Conservation (phyloP, 1,140 invertebrate genomes). For the Sitobion miscanthi region DNA sequence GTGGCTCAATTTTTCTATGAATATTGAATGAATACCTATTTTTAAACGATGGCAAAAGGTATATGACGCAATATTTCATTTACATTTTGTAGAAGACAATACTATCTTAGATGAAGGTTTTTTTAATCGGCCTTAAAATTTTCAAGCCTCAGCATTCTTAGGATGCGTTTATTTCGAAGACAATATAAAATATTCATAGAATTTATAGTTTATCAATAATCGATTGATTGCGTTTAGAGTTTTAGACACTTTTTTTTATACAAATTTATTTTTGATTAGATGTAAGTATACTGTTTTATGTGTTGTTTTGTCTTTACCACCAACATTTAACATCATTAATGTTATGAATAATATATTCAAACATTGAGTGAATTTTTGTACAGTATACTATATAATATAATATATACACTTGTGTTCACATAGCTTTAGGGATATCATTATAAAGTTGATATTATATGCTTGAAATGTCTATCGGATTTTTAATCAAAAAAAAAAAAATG, state of each 20-base stretch:
- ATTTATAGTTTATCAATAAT: background rate
- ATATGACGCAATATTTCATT: background rate
- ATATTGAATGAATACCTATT: constrained; percentile 1
- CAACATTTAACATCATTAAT: background rate
- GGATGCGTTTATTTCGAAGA: background rate
- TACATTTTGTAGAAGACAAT: background rate
- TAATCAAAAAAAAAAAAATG: background rate
- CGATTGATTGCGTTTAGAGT: background rate
- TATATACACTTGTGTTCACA: background rate
- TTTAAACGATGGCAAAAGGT: background rate
- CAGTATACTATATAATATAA: background rate
- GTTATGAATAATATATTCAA: background rate
- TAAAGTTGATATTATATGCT: background rate
- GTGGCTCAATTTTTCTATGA: constrained; percentile 17
- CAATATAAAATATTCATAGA: background rate
- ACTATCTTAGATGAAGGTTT: background rate
- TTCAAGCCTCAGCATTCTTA: background rate
- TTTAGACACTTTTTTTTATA: background rate
- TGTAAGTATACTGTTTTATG: background rate
- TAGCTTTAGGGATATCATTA: background rate
- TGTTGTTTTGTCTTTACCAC: background rate
- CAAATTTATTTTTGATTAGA: constrained; percentile 1
- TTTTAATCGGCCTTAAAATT: background rate
- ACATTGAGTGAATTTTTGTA: background rate
- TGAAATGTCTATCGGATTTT: background rate